Percentiles rank a stretch among this genome's conserved stretches.
phyloP scores from a whole-genome alignment of 2,113 vertebrate species.

The Pogona vitticeps region DNA sequence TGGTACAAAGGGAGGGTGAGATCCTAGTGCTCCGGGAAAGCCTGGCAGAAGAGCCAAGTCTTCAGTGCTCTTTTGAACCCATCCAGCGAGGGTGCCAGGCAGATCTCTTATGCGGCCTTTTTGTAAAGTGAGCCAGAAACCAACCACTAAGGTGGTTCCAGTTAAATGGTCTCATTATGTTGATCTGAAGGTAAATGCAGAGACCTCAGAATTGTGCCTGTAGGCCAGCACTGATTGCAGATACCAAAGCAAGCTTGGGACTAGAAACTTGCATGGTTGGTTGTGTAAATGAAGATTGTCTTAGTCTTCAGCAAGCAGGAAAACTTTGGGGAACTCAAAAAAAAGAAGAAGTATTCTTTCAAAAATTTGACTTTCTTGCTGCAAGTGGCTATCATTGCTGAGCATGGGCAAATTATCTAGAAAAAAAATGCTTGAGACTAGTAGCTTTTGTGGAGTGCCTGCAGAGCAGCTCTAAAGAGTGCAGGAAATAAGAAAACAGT shows the following conservation, averaged over 20 bases:
- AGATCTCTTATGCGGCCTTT: conserved; percentile 60
- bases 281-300: accelerated
- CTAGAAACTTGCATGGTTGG: accelerated
- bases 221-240: neutral
- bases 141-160: conserved; percentile 51
- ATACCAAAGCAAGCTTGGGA: neutral
- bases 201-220: neutral
- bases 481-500: neutral
- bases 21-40: too few relatives aligned
- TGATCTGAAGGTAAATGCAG: neutral
- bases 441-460: neutral
- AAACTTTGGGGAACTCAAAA: neutral
- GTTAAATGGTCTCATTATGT: neutral
- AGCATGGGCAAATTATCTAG: neutral
- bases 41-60: too few relatives aligned
- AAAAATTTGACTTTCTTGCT: neutral
- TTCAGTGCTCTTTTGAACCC: too few relatives aligned
- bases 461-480: too few relatives aligned
- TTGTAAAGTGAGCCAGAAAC: conserved; percentile 7
- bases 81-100: too few relatives aligned
- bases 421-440: neutral
- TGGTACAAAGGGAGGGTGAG: too few relatives aligned
- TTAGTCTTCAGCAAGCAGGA: neutral
- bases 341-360: neutral
- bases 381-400: neutral